Conservation (phyloP, 1,140 invertebrate species). For the Papilio machaon region DNA sequence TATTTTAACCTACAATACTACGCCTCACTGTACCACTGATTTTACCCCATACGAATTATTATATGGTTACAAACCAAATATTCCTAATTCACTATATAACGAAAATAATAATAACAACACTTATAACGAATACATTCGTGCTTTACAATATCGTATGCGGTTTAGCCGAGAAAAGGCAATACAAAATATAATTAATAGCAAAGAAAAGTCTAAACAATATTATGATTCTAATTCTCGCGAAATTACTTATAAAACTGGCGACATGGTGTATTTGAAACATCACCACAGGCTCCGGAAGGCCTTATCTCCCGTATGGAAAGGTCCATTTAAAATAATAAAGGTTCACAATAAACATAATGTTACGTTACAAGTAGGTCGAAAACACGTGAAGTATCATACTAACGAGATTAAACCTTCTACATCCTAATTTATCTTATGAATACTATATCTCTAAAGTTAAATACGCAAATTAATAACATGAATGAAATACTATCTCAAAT, state of each 20-base stretch:
- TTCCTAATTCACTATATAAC: too few relatives aligned
- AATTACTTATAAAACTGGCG: background rate
- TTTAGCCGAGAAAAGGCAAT: too few relatives aligned
- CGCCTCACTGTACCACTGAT: too few relatives aligned
- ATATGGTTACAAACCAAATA: too few relatives aligned
- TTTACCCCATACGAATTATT: too few relatives aligned
- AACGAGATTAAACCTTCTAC: slow-evolving; percentile 42
- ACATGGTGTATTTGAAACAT: background rate
- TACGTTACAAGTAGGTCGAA: background rate
- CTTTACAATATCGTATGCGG: too few relatives aligned
- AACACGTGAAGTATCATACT: slow-evolving; percentile 39
- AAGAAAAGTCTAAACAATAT: too few relatives aligned
- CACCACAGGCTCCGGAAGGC: background rate
- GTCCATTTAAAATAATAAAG: background rate
- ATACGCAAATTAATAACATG: slow-evolving; percentile 41
- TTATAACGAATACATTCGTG: too few relatives aligned
- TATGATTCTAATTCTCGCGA: background rate
- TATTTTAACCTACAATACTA: too few relatives aligned
- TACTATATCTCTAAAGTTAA: slow-evolving; percentile 40
- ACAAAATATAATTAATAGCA: too few relatives aligned
- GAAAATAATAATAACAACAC: too few relatives aligned
- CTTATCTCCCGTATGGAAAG: background rate
- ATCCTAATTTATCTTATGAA: slow-evolving; percentile 37
- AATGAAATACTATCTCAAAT: slow-evolving; percentile 37
- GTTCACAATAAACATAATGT: background rate